Evolutionary conservation across 2,113 vertebrate genomes (phyloP).

Genomic region (Corvus moneduloides): DNA sequence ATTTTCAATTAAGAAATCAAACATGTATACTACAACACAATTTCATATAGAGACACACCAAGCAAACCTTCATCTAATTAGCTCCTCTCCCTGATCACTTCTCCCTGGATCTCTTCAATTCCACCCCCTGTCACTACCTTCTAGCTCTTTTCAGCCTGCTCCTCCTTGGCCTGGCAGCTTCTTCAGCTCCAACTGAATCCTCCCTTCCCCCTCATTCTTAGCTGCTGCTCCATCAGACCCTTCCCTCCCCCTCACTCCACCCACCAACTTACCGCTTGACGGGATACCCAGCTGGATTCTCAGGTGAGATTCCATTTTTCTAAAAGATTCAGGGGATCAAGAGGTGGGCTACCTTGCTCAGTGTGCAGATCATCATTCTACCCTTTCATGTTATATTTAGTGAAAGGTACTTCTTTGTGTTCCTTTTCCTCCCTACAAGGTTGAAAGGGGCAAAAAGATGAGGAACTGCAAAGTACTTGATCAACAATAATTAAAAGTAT

Average conservation of each 20-base stretch:
- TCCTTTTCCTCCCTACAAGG: background rate
- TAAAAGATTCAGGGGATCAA: background rate
- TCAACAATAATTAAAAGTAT: background rate
- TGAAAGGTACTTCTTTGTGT: background rate
- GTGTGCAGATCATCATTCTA: background rate
- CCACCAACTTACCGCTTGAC: constrained; percentile 44
- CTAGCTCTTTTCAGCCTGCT: constrained; percentile 58
- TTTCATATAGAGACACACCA: background rate
- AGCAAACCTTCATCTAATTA: constrained; percentile 3
- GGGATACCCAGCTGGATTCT: constrained; percentile 58
- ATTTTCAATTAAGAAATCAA: background rate
- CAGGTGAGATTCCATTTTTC: constrained; percentile 65
- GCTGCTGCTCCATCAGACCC: constrained; percentile 60
- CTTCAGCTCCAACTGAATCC: constrained; percentile 57
- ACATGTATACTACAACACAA: background rate
- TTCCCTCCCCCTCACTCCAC: constrained; percentile 48
- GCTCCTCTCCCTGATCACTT: background rate
- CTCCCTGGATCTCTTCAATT: constrained; percentile 11
- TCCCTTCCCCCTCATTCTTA: constrained; percentile 66
- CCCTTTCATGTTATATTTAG: background rate
- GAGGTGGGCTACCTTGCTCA: background rate
- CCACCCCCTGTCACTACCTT: constrained; percentile 22
- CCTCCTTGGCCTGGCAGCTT: constrained; percentile 42
- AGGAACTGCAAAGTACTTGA: background rate
- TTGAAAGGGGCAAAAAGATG: background rate